Conservation (phyloP, 2,113 vertebrate genomes). For the Ornithorhynchus anatinus region DNA sequence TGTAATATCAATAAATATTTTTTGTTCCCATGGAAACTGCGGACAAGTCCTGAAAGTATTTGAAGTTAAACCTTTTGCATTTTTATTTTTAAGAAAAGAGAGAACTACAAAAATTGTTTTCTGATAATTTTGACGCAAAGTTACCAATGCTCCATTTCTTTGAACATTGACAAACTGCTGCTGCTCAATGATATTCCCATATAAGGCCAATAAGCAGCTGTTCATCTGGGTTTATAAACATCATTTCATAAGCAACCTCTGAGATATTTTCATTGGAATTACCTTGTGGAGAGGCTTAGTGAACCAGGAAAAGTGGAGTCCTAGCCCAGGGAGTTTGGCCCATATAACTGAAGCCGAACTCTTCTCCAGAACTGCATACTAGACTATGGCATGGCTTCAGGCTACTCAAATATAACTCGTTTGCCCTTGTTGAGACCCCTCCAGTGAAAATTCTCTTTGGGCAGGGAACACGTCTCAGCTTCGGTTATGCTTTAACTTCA, state of each 20-base stretch:
- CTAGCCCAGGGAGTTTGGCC: no score
- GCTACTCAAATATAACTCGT: no score
- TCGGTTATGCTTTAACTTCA: no score
- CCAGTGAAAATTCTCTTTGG: no score
- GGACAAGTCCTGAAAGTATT: not conserved
- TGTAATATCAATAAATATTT: not conserved
- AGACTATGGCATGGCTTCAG: no score
- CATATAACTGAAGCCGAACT: no score
- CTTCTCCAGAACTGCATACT: no score
- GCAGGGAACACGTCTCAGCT: no score
- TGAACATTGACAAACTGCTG: not conserved
- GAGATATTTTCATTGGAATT: not conserved
- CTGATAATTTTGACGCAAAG: not conserved
- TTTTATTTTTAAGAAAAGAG: not conserved
- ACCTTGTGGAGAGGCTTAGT: not conserved
- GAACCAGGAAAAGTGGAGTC: not conserved
- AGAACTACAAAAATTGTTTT: not conserved
- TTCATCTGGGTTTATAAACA: not conserved
- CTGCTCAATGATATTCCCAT: not conserved
- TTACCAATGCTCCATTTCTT: not conserved
- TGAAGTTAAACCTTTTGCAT: slow-evolving; percentile 1
- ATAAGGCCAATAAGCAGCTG: not conserved
- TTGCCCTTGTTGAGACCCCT: no score
- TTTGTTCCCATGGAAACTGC: not conserved
- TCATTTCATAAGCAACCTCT: not conserved